Base-by-base conservation (phyloP, 1,140 invertebrate genomes). In the Akabosia matsudoensis region DNA sequence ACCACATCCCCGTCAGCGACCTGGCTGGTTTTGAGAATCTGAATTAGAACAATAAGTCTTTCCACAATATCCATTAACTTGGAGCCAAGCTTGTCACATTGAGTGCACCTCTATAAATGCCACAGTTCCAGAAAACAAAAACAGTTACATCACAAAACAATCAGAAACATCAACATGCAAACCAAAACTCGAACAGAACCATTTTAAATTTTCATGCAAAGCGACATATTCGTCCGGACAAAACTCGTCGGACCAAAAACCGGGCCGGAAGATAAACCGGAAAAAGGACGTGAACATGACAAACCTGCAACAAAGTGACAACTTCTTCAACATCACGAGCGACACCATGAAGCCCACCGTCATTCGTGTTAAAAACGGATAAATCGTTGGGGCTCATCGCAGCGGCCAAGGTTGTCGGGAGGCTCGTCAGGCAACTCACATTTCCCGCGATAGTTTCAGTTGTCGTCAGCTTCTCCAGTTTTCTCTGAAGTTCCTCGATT, bases 321-420 rank as follows among this genome's bases (percentile, higher is more conserved):
- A 78, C 76, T 67, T 78, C 72, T 72, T 79, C 64, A 13, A 81
- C 77, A 28, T 79, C 78, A 73, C 80, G 33, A 26, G 70, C 76
- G 10, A 81, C 77, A 10, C 80, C 80, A 28, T 28, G 73, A 22
- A 81, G 77, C 26, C 80, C 80, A 31, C 80, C 80, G 14, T 72
- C 33, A 51, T 51, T 22, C 33, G 34, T 72, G 22, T 72, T 72
- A 28, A 72, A 72, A 26, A 30, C 33, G 28, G 70, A 16, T 26
- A 72, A 34, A 22, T 72, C 70, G 24, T 72, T 34, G 7, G 70
- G 70, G 37, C 26, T 51, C 33, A n/a, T 22, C 16, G 70, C 2
- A 10, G 61, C 28, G 7, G 54, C 7, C 24, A 24, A 61, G 13
- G 54, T 16, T 14, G 54, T 16, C 7, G 37, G 37, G 37, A 45